Evolutionary conservation across 2,888 invertebrate genomes (phyloP), one percentile per base, ranked within the genome.

Genomic region (Allygus modestus): DNA sequence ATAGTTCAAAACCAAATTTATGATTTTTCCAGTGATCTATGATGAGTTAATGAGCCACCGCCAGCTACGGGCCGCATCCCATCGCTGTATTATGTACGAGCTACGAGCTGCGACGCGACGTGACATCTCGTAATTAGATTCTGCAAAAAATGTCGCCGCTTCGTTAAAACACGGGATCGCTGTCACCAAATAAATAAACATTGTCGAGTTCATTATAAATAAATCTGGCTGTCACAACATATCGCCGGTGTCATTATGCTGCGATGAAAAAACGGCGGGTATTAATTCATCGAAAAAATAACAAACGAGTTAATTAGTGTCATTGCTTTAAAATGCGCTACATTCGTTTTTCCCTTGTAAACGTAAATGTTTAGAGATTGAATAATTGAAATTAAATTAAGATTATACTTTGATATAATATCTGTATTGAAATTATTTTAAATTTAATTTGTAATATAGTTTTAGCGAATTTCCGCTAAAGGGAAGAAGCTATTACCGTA

Each of bases 141-240:
- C 37, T 1, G 41, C 33, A 69, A 69, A 69, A 69, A 69, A 69
- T 31, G 28, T 69, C 69, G 69, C 69, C 33, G 33, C n/a, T 71
- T 71, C 37, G 71, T 2, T 31, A 71, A 37, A 20, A 23, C 23
- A 9, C 71, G n/a, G 17, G 4, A 23, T 65, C 65, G 65, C 41
- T 71, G 71, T 28, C 71, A 23, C 41, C 71, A 71, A 20, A 71
- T n/a, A 71, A 69, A 33, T 31, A 41, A 71, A 71, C 71, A 71
- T 20, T 20, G 71, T 20, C n/a, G 20, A 71, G 37, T 71, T 41
- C 71, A 41, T 71, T 41, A 77, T 51, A 46, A 77, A 79, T 79
- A 79, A 79, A 79, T 79, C 79, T 31, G 31, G 33, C 23, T 37
- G 37, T 79, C 54, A 58, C 31, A 79, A 79, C 79, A 58, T 54